Conservation (phyloP, 2,113 vertebrate genomes). For the Sialia sialis region DNA sequence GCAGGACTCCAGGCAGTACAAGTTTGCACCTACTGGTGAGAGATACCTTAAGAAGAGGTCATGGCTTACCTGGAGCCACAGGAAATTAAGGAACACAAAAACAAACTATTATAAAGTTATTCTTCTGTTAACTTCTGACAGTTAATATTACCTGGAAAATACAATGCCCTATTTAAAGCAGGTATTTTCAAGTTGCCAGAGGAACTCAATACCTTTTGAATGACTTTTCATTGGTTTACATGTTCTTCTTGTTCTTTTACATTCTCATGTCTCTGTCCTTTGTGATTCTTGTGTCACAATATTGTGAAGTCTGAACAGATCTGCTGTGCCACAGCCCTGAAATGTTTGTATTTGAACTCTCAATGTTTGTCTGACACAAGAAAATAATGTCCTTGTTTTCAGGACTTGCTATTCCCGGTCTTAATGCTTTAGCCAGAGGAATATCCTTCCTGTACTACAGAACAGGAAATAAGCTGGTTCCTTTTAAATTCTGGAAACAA, state of each 20-base stretch:
- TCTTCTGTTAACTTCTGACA: neutral
- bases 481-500: conserved; percentile 47
- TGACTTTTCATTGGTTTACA: neutral
- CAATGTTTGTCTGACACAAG: neutral
- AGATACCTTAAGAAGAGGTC: neutral
- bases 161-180: neutral
- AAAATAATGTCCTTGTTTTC: conserved; percentile 40
- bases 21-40: neutral
- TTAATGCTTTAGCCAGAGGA: conserved; percentile 29
- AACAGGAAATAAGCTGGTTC: conserved; percentile 54
- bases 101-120: neutral
- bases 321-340: neutral
- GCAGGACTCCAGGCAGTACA: neutral
- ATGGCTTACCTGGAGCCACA: neutral
- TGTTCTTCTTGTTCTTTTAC: neutral
- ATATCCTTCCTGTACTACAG: conserved; percentile 41
- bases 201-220: neutral
- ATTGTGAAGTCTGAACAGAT: neutral
- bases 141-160: neutral
- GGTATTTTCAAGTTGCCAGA: neutral
- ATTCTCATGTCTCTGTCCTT: neutral
- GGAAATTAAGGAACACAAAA: neutral
- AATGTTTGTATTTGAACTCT: conserved; percentile 1
- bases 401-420: conserved; percentile 4
- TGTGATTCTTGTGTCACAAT: neutral